phyloP scores from a whole-genome alignment of 2,113 vertebrate species.

The Camelus dromedarius region DNA sequence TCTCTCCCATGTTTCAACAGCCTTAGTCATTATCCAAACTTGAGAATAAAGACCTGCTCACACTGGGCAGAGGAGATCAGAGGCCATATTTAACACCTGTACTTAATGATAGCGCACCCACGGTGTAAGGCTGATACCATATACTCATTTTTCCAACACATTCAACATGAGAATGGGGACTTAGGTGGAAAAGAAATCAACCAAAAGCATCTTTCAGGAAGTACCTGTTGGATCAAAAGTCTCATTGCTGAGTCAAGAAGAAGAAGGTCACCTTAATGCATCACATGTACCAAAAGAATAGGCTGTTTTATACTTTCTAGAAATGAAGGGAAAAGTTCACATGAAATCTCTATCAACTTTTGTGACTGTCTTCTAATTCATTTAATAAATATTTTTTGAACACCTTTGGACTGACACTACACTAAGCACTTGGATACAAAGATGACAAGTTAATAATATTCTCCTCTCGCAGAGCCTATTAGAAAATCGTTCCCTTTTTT shows the following conservation, averaged over 20 bases:
- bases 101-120: neutral
- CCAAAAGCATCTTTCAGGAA: constrained; percentile 11
- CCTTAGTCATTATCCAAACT: neutral
- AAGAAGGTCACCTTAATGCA: neutral
- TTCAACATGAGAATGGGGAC: neutral
- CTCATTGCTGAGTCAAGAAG: constrained; percentile 37
- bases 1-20: neutral
- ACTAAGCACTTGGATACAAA: neutral
- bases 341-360: neutral
- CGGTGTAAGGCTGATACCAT: neutral
- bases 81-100: neutral
- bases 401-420: neutral
- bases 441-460: neutral
- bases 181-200: neutral
- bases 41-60: neutral
- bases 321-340: constrained; percentile 14
- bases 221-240: neutral
- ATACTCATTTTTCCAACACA: constrained; percentile 44
- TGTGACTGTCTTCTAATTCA: constrained; percentile 24
- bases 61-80: neutral
- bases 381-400: constrained; percentile 33
- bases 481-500: neutral
- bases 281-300: neutral
- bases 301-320: neutral
- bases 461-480: neutral